These are phyloP conservation scores for Sylvia borin DNA, from an alignment of 2,797 vertebrate species.

Conservation along the genomic window DNA sequence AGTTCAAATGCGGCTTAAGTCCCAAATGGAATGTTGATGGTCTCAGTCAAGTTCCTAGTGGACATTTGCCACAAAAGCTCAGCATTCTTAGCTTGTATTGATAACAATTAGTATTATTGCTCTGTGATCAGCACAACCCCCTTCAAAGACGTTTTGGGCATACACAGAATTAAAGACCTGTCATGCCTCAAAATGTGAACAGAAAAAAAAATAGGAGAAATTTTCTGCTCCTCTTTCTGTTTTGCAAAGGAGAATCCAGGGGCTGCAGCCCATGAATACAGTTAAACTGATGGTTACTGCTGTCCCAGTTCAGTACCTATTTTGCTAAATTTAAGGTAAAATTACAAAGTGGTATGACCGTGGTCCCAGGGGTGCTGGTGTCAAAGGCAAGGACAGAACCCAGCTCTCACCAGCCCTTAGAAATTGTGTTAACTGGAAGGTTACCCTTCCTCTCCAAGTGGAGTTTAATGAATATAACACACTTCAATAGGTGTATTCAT, in stretches of 20 bases:
- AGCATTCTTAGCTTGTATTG: constrained; percentile 24
- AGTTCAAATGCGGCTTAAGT: constrained; percentile 65
- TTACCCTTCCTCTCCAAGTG: constrained; percentile 59
- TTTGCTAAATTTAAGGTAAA: constrained; percentile 3
- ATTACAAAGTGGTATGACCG: background rate
- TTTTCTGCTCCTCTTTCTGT: background rate
- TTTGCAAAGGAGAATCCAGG: background rate
- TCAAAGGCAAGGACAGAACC: constrained; percentile 24
- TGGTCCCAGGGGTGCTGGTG: background rate
- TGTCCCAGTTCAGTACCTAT: background rate
- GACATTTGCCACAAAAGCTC: constrained; percentile 64
- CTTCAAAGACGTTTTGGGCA: background rate
- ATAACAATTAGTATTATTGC: constrained; percentile 45
- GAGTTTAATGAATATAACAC: constrained; percentile 63
- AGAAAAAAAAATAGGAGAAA: background rate
- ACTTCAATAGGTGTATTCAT: constrained; percentile 62
- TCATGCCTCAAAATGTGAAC: background rate
- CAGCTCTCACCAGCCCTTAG: background rate
- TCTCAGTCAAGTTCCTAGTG: constrained; percentile 61
- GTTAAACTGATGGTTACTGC: background rate
- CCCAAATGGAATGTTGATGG: constrained; percentile 57
- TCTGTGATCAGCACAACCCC: constrained; percentile 25
- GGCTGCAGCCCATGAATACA: background rate
- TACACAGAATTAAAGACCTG: background rate
- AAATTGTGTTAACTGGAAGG: constrained; percentile 63